Evolutionary conservation across 2,797 vertebrate genomes (phyloP).

Genomic region (Lithobates sylvaticus): DNA sequence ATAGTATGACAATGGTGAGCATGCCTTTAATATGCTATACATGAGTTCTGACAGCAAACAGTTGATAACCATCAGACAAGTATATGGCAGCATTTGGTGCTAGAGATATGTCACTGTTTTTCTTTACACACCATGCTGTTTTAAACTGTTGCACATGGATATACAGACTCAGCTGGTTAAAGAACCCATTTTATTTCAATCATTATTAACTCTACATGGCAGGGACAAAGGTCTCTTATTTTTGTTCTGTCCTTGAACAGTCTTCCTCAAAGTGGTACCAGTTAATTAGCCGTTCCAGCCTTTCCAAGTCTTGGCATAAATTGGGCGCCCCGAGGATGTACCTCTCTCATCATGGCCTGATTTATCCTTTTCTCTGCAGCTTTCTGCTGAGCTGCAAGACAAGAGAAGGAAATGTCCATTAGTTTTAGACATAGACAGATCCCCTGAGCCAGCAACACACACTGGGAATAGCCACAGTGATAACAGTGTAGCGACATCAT

Average conservation of each 20-base stretch:
- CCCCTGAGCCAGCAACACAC: slow-evolving; percentile 36
- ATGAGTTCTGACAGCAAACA: too few relatives aligned
- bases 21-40: too few relatives aligned
- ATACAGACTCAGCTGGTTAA: slow-evolving; percentile 7
- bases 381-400: slow-evolving; percentile 56
- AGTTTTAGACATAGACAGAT: slow-evolving; percentile 51
- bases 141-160: slow-evolving; percentile 2
- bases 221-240: slow-evolving; percentile 34
- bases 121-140: background rate
- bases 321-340: slow-evolving; percentile 52
- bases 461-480: slow-evolving; percentile 32
- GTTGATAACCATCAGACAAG: background rate
- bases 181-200: slow-evolving; percentile 26
- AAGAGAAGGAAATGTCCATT: slow-evolving; percentile 55
- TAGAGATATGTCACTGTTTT: background rate
- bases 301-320: slow-evolving; percentile 50
- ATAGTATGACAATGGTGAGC: too few relatives aligned
- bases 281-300: slow-evolving; percentile 50
- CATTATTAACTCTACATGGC: slow-evolving; percentile 23
- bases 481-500: slow-evolving; percentile 33
- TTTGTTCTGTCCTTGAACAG: slow-evolving; percentile 44
- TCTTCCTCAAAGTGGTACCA: slow-evolving; percentile 37
- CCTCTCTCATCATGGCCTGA: slow-evolving; percentile 55
- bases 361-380: slow-evolving; percentile 53
- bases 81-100: background rate